These are phyloP conservation scores for Emydura subglobosa DNA, from an alignment of 2,113 vertebrate genomes.

Conservation along the genomic window DNA sequence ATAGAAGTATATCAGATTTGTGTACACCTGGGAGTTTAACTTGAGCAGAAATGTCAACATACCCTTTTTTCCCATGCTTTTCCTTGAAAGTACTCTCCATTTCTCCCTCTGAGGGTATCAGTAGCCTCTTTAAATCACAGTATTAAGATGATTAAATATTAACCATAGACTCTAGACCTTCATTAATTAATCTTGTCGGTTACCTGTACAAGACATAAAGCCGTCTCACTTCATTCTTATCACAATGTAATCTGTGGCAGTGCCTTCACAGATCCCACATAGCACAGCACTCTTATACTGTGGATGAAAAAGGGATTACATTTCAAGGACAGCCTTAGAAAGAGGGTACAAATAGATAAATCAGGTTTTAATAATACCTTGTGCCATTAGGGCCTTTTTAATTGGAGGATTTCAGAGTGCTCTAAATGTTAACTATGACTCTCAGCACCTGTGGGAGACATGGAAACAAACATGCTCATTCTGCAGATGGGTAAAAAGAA, in stretches of 20 bases:
- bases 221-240: slow-evolving; percentile 30
- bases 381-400: neutral
- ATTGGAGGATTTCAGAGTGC: slow-evolving; percentile 11
- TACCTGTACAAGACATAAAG: slow-evolving; percentile 53
- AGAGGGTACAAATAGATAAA: neutral
- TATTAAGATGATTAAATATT: slow-evolving; percentile 65
- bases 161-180: slow-evolving; percentile 50
- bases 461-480: neutral
- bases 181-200: slow-evolving; percentile 37
- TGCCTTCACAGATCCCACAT: slow-evolving; percentile 10
- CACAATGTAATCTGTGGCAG: slow-evolving; percentile 41
- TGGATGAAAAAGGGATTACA: neutral
- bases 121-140: slow-evolving; percentile 61
- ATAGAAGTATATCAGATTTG: slow-evolving; percentile 43
- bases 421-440: slow-evolving; percentile 31
- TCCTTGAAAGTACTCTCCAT: neutral
- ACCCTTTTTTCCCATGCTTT: slow-evolving; percentile 50
- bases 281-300: neutral
- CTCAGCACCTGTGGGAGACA: neutral
- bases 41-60: slow-evolving; percentile 46
- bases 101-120: slow-evolving; percentile 15
- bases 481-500: neutral
- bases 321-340: neutral
- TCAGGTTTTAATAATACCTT: slow-evolving; percentile 39
- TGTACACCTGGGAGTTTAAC: slow-evolving; percentile 51